These are phyloP conservation scores for Neoaliturus tenellus DNA, from an alignment of 2,888 invertebrate species.

Conservation along the genomic window DNA sequence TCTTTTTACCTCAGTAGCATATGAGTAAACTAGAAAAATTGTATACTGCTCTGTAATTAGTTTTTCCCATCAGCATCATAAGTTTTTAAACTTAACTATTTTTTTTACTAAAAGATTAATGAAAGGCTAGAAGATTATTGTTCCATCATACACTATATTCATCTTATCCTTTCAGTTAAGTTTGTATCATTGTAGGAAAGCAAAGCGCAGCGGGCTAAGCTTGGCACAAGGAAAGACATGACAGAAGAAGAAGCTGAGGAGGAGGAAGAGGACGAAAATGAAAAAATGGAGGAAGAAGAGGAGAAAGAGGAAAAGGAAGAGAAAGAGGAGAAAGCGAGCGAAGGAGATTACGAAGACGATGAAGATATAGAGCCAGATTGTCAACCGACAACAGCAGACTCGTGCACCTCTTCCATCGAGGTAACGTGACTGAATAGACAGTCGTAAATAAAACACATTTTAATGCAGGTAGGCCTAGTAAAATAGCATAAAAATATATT, in stretches of 20 bases:
- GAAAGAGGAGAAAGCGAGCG: not conserved
- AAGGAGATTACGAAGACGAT: constrained; percentile 49
- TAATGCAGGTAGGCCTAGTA: too few relatives aligned
- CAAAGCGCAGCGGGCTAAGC: not conserved
- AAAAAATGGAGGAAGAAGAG: not conserved
- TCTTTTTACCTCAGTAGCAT: too few relatives aligned
- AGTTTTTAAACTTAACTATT: too few relatives aligned
- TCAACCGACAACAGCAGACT: not conserved
- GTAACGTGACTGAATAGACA: not conserved
- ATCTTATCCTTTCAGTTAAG: too few relatives aligned
- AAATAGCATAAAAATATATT: too few relatives aligned
- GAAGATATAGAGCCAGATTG: constrained; percentile 41
- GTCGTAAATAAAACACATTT: not conserved
- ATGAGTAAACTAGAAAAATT: too few relatives aligned
- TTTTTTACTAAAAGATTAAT: too few relatives aligned
- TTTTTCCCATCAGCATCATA: too few relatives aligned
- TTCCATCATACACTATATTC: too few relatives aligned
- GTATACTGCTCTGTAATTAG: too few relatives aligned
- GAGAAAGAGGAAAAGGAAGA: constrained; percentile 21
- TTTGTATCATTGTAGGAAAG: not conserved
- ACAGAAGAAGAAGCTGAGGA: not conserved
- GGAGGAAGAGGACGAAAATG: constrained; percentile 1
- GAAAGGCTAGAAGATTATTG: too few relatives aligned
- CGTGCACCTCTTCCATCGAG: constrained; percentile 1
- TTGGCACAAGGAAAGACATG: not conserved